Evolutionary conservation across 2,113 vertebrate species (phyloP).

Genomic region (Reinhardtius hippoglossoides): DNA sequence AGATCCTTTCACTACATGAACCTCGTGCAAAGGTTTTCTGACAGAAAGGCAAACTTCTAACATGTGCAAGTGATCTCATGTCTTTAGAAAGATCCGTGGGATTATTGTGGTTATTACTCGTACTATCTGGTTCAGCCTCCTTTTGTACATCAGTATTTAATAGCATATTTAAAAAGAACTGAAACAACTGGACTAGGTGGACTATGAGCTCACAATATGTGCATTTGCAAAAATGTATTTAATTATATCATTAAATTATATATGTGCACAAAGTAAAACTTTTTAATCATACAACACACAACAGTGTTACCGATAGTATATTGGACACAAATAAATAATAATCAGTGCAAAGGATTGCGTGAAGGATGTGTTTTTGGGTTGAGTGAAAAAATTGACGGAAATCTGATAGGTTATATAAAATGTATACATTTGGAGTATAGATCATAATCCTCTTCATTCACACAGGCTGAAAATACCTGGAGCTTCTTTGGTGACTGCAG

Average conservation of each 20-base stretch:
- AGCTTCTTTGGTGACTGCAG: neutral
- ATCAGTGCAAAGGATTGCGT: conserved; percentile 31
- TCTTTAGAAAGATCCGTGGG: neutral
- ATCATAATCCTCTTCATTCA: neutral
- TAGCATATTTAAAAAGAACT: conserved; percentile 48
- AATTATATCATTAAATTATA: conserved; percentile 37
- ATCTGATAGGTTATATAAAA: neutral
- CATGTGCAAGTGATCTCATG: conserved; percentile 1
- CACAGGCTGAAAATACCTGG: too few relatives aligned
- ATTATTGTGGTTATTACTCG: conserved; percentile 14
- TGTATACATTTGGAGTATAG: neutral
- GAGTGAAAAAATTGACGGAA: neutral
- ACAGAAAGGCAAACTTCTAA: neutral
- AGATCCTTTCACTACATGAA: too few relatives aligned
- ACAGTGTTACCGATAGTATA: conserved; percentile 60
- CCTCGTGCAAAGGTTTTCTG: neutral
- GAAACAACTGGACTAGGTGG: conserved; percentile 51
- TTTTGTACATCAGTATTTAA: conserved; percentile 63
- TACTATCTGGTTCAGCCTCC: conserved; percentile 19
- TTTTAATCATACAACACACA: conserved; percentile 60
- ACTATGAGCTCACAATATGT: conserved; percentile 58
- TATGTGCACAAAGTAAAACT: conserved; percentile 54
- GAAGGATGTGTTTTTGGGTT: conserved; percentile 6
- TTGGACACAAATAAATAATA: conserved; percentile 68
- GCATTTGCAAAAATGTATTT: conserved; percentile 64